Evolutionary conservation across 1,140 invertebrate genomes (phyloP), one percentile per base, ranked within the genome.

Genomic region (Drosophila nebulosa): DNA sequence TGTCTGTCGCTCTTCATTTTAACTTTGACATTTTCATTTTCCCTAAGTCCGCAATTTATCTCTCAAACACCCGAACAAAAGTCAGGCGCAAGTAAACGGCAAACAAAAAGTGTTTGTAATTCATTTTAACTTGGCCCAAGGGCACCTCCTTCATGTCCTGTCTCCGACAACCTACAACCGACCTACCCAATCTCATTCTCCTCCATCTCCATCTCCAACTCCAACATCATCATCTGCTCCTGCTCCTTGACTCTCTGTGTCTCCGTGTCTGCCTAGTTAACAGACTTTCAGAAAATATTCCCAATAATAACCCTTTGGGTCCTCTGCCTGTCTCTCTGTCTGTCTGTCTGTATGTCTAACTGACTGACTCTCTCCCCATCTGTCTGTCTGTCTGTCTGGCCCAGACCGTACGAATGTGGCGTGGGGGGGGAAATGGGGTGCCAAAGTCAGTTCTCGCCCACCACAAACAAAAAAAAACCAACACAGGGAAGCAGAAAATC

Each of bases 101-200:
- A 86, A 74, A 78, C 83, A 83, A 88, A 88, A 88, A 83, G 78
- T 86, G 83, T 88, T 86, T 86, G 83, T 88, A 86, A 86, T 86
- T 88, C 83, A 86, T 81, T 86, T 88, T 75, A 83, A 88, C 70
- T 81, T 88, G 78, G 83, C 70, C 71, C 71, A 74, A 67, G 70
- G 71, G 70, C 50, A 69, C 52, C 61, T 51, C 24, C 32, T 35
- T 26, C 46, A 5, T 18, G n/a, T 24, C 46, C 16, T 21, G 14
- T 42, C 57, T 60, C 14, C 42, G 52, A n/a, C n/a, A 64, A 71
- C 58, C 64, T 3, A 12, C 2, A 36, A 21, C 36, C 16, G 18
- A 73, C 64, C 73, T 58, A 9, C 69, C 72, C 70, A 73, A 73
- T 58, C 70, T 18, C n/a, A 66, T 56, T 39, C 63, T 61, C 67